Evolutionary conservation across 2,888 invertebrate species (phyloP), one percentile per base, ranked within the genome.

Genomic region (Ormyrus thymus): DNA sequence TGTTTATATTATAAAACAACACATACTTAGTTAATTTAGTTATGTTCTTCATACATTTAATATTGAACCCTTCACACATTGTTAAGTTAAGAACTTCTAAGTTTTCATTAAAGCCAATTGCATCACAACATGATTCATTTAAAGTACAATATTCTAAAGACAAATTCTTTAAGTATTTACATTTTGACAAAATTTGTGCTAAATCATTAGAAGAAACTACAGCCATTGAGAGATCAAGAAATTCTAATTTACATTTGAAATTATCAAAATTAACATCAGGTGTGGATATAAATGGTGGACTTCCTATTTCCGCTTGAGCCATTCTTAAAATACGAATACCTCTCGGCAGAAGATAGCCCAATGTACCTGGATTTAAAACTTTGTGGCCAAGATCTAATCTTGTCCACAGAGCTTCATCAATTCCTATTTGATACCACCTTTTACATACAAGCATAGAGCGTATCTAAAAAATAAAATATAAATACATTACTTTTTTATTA

Each of bases 401-500:
- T 59, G 94, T 93, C 98, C 98, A 98, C 0, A 98, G 90, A 0
- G 94, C 94, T 86, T 97, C 97, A 88, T 98, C 97, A 72, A 94
- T 94, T 4, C 94, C 93, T 81, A 97, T 92, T 82, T 94, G 91
- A 86, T 94, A 93, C 93, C 97, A 97, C 83, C 96, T 93, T 87
- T 89, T 90, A 83, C 92, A 92, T 29, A 93, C 93, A 76, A 90
- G 88, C 81, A 92, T 91, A 82, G 92, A 92, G 75, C 90, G 90
- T 11, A 91, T 90, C 84, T 89, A 65, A 62, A 79, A 84, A 5
- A 29, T 29, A 29, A 29, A 29, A 1, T 29, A 58, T 46, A 6
- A 62, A 48, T 51, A 43, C 13, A 46, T 53, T 74, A 45, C 11
- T 66, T 59, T 59, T 10, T 68, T 62, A 9, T 55, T 46, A 53